Evolutionary conservation across 2,797 vertebrate genomes (phyloP).

Genomic region (Morus bassanus): DNA sequence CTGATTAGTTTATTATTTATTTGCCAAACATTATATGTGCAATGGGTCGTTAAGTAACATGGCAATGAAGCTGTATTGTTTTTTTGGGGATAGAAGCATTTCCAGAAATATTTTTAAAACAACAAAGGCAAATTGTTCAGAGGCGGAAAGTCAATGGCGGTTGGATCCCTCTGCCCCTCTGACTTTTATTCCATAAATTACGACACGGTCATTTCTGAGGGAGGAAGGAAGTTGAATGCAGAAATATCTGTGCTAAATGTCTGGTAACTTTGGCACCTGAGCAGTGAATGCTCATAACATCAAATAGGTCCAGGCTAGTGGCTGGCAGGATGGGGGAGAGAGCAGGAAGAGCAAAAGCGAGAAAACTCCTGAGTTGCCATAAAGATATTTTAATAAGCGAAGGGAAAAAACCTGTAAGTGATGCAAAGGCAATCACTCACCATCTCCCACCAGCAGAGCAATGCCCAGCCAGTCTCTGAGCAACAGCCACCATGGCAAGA

Average conservation of each 20-base stretch:
- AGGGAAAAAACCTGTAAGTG: neutral
- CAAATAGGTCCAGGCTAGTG: neutral
- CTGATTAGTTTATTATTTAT: neutral
- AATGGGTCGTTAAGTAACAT: neutral
- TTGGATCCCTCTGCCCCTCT: neutral
- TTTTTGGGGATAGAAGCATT: neutral
- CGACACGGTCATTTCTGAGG: neutral
- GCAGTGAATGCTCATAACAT: rapidly evolving
- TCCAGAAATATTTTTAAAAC: neutral
- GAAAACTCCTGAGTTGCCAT: neutral
- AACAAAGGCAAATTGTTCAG: slow-evolving; percentile 1
- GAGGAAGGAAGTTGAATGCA: slow-evolving; percentile 11
- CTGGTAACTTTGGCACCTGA: neutral
- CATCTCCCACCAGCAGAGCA: neutral
- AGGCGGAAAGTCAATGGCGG: neutral
- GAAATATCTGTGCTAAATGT: neutral
- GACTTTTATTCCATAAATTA: neutral
- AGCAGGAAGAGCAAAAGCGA: neutral
- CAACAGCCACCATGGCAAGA: neutral
- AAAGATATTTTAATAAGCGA: neutral
- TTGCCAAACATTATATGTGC: neutral
- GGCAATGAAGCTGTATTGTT: neutral
- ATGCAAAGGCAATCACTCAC: too few species aligned
- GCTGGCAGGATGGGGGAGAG: neutral
- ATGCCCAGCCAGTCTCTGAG: neutral